Conservation (phyloP, 2,797 vertebrate genomes). For the Darevskia nairensis region DNA sequence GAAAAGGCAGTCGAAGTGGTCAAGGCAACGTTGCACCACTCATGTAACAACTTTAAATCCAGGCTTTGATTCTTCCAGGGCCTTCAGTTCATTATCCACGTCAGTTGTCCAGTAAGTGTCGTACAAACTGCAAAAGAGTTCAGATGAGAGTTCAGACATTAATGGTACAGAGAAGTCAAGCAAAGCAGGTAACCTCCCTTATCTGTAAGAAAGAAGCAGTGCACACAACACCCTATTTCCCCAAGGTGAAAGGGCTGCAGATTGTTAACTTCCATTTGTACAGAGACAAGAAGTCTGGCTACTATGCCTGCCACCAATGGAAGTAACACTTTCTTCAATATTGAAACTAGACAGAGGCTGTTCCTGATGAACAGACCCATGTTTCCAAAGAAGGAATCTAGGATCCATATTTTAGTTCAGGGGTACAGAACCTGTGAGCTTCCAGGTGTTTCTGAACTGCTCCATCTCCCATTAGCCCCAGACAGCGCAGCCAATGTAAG, state of each 20-base stretch:
- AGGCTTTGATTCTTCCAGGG: conserved; percentile 70
- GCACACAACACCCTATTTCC: background rate
- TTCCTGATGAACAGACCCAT: background rate
- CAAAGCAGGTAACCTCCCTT: background rate
- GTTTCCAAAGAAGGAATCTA: background rate
- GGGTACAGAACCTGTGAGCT: no score
- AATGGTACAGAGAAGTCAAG: background rate
- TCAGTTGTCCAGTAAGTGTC: conserved; percentile 74
- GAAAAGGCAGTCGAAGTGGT: conserved; percentile 36
- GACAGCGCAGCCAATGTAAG: no score
- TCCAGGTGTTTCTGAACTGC: no score
- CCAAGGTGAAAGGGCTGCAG: background rate
- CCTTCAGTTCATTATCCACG: conserved; percentile 63
- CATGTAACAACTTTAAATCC: conserved; percentile 75
- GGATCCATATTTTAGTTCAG: background rate
- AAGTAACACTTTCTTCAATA: no score
- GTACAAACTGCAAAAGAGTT: conserved; percentile 65
- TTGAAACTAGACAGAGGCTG: no score
- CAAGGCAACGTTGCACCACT: conserved; percentile 21
- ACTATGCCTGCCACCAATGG: background rate
- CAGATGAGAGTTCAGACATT: background rate
- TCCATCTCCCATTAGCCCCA: no score
- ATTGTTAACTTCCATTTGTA: background rate
- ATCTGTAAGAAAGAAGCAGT: no score
- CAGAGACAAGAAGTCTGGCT: background rate